These are phyloP conservation scores for Phainopepla nitens DNA, from an alignment of 2,113 vertebrate species.

Conservation along the genomic window DNA sequence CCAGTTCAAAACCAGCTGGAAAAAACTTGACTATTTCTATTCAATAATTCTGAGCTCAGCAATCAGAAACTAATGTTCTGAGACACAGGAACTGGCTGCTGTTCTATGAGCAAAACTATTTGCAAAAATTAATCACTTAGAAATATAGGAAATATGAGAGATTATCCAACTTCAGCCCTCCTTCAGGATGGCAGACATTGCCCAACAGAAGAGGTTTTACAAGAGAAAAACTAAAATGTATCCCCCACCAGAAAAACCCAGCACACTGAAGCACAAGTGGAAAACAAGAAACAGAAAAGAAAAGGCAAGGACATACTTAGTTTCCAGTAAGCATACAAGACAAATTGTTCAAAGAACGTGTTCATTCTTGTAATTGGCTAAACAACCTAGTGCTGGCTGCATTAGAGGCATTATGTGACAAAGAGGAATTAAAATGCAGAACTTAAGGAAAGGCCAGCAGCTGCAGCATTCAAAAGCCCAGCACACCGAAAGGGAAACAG, in stretches of 20 bases:
- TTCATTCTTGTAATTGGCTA: background rate
- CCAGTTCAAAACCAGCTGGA: background rate
- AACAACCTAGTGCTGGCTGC: background rate
- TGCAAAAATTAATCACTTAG: background rate
- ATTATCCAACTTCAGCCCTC: background rate
- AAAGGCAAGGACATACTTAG: background rate
- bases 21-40: background rate
- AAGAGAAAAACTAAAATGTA: accelerated
- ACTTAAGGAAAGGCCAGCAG: background rate
- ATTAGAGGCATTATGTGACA: background rate
- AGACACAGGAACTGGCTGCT: background rate
- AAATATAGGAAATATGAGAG: background rate
- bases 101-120: background rate
- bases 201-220: background rate
- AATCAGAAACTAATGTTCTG: background rate
- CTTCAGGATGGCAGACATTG: background rate
- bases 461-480: background rate
- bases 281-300: background rate
- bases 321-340: accelerated
- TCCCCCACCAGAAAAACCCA: background rate
- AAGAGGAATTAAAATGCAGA: background rate
- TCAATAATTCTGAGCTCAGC: background rate
- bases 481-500: background rate
- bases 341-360: background rate
- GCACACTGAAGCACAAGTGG: background rate